Evolutionary conservation across 2,888 invertebrate genomes (phyloP), one percentile per base, ranked within the genome.

Genomic region (Platycheirus albimanus): DNA sequence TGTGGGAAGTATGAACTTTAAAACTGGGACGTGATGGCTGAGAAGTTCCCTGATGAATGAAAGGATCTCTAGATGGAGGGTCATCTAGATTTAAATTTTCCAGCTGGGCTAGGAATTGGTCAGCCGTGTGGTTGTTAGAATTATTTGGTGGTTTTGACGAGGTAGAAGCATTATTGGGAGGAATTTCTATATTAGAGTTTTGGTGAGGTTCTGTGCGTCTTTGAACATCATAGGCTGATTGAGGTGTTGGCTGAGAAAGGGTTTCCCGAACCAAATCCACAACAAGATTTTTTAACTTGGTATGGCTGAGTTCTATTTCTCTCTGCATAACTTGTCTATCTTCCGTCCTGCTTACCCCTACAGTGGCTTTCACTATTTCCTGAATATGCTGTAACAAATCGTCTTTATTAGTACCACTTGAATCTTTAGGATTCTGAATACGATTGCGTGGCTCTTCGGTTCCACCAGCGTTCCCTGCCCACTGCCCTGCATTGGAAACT

Each of bases 311-410:
- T 52, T 19, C 52, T 11, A 52, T 4, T 36, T 52, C 33, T 10
- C 15, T 52, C 11, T 52, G 52, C 10, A 52, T 36, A 5, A 36
- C 7, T n/a, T 52, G 52, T 36, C 52, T 15, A 0, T 52, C 19
- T 52, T 52, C 52, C 5, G 52, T 52, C 3, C 17, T 52, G 19
- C 52, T 52, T 11, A 52, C 33, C 17, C 52, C 52, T 52, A 52
- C 52, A 10, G 52, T 33, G 10, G 52, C 33, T 19, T 33, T 52
- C 0, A 52, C 52, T 13, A 52, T 52, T 52, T 52, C 52, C 11
- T 52, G 52, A 33, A 52, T 33, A 17, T 52, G 52, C 17, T 52
- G 51, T 52, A 52, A 5, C 30, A 52, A 2, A 3, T 52, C 3
- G 3, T 15, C 11, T 13, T 4, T 28, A 13, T 13, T 7, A 51